A percentile compares a stretch with the other conserved stretches of the same genome.
These are phyloP conservation scores for Dendrocopos noguchii DNA, from an alignment of 2,113 vertebrate species.

Conservation along the genomic window DNA sequence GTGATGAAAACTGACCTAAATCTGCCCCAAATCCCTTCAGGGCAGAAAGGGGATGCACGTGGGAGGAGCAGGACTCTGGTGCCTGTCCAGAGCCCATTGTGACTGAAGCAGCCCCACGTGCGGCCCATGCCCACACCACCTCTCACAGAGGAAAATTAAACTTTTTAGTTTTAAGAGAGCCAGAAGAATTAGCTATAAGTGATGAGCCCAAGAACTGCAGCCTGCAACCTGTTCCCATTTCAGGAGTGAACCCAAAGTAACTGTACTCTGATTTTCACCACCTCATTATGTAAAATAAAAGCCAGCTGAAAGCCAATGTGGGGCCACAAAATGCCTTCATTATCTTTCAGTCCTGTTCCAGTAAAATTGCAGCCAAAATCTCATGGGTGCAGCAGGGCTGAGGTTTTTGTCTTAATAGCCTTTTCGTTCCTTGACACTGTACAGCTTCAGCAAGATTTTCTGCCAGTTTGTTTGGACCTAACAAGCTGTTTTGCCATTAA, in stretches of 20 bases:
- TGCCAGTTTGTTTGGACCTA: slow-evolving; percentile 9
- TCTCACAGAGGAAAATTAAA: not conserved
- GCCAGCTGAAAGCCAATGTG: slow-evolving; percentile 12
- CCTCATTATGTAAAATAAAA: slow-evolving; percentile 45
- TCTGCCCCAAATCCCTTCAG: not conserved
- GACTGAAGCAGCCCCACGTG: rapidly evolving
- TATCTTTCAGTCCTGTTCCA: slow-evolving; percentile 21
- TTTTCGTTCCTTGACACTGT: not conserved
- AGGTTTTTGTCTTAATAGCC: slow-evolving; percentile 18
- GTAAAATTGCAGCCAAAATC: slow-evolving; percentile 10
- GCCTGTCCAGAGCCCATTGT: not conserved
- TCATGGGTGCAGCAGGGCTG: not conserved
- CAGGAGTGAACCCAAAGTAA: slow-evolving; percentile 12
- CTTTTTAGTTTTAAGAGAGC: not conserved
- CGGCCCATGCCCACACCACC: not conserved
- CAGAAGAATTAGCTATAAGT: not conserved
- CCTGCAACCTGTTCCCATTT: not conserved
- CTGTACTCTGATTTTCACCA: not conserved
- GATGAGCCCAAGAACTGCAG: not conserved
- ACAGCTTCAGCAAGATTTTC: slow-evolving; percentile 21
- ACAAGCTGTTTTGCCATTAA: slow-evolving; percentile 28
- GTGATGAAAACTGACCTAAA: not conserved
- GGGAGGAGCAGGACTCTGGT: not conserved
- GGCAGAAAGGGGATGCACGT: not conserved
- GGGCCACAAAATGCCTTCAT: slow-evolving; percentile 42